Conservation (phyloP, 2,113 vertebrate genomes). For the Sialia sialis region DNA sequence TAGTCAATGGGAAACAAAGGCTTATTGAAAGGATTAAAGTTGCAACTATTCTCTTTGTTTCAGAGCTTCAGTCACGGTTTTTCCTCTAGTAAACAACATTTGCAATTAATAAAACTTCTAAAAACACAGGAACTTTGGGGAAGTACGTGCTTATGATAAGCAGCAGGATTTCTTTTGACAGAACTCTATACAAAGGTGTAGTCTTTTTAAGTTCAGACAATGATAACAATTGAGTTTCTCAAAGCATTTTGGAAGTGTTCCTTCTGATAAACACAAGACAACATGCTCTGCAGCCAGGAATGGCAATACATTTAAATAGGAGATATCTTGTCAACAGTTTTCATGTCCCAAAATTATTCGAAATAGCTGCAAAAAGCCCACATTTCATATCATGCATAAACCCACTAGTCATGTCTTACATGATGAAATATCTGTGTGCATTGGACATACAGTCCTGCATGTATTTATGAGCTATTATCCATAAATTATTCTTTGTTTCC, state of each 20-base stretch:
- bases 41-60: constrained; percentile 75
- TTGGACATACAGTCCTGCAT: not conserved
- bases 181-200: constrained; percentile 60
- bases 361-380: not conserved
- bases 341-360: constrained; percentile 17
- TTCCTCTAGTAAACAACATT: constrained; percentile 78
- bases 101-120: constrained; percentile 74
- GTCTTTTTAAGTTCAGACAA: constrained; percentile 61
- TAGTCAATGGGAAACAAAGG: constrained; percentile 87
- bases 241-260: constrained; percentile 50
- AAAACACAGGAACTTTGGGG: constrained; percentile 80
- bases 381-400: not conserved
- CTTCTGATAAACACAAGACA: constrained; percentile 52
- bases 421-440: not conserved
- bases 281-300: not conserved
- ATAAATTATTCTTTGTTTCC: constrained; percentile 38
- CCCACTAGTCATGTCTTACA: not conserved
- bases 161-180: constrained; percentile 70
- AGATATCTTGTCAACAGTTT: constrained; percentile 26
- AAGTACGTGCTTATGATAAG: constrained; percentile 76
- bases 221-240: constrained; percentile 55
- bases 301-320: not conserved
- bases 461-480: constrained; percentile 30
- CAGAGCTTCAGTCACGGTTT: constrained; percentile 69
- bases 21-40: constrained; percentile 83